phyloP scores from a whole-genome alignment of 1,140 invertebrate species.

The Vollenhovia emeryi region DNA sequence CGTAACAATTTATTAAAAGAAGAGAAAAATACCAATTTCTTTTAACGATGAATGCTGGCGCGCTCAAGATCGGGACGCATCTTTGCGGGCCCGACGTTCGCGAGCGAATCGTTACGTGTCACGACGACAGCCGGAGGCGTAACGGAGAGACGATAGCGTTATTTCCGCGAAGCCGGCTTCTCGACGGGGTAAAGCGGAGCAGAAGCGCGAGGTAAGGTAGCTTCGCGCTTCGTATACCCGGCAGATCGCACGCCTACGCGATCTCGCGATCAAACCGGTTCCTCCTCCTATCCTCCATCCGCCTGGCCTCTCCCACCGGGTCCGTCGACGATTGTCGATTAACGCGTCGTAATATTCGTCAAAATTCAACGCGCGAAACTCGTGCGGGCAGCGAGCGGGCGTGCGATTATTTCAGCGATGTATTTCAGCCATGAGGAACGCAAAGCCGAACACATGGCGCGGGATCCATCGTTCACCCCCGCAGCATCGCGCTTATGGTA shows the following conservation, averaged over 20 bases:
- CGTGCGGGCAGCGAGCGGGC: not conserved
- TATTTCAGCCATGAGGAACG: not conserved
- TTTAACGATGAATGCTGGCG: not conserved
- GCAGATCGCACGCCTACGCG: slow-evolving; percentile 42
- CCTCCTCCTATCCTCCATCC: not conserved
- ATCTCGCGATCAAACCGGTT: slow-evolving; percentile 58
- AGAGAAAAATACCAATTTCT: not conserved
- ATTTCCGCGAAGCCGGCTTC: slow-evolving; percentile 45
- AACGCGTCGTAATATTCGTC: not conserved
- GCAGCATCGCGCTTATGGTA: not conserved
- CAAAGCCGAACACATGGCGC: not conserved
- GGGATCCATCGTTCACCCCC: not conserved
- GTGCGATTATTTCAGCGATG: too few relatives aligned
- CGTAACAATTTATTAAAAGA: not conserved
- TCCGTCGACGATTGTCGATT: slow-evolving; percentile 15
- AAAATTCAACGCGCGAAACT: not conserved
- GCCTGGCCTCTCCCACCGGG: not conserved
- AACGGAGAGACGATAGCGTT: slow-evolving; percentile 26
- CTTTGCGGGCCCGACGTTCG: not conserved
- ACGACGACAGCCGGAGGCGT: slow-evolving; percentile 4
- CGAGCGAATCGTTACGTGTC: slow-evolving; percentile 29
- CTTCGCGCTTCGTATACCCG: not conserved
- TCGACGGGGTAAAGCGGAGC: slow-evolving; percentile 12
- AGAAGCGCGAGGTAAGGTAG: not conserved
- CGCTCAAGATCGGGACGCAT: not conserved